Conservation (phyloP, 2,113 vertebrate genomes). For the Callaeas wilsoni region DNA sequence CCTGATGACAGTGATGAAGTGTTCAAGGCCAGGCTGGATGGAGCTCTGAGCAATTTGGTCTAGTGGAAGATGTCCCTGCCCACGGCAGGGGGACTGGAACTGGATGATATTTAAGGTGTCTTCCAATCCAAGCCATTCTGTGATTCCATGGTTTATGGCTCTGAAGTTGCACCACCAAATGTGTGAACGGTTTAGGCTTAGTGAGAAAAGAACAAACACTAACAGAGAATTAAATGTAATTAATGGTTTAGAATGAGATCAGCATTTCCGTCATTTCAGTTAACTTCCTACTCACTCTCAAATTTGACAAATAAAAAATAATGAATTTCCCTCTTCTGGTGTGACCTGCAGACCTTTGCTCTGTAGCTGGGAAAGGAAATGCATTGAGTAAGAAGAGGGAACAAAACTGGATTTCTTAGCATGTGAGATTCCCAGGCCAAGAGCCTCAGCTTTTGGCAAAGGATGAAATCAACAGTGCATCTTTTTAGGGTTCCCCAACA, state of each 20-base stretch:
- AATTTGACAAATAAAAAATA: neutral
- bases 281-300: neutral
- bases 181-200: neutral
- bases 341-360: neutral
- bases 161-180: neutral
- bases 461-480: neutral
- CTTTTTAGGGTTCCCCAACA: neutral
- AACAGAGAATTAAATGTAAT: neutral
- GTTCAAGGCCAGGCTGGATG: neutral
- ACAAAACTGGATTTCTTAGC: neutral
- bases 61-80: neutral
- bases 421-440: neutral
- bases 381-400: neutral
- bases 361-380: neutral
- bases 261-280: neutral
- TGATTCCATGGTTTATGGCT: neutral
- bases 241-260: neutral
- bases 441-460: neutral
- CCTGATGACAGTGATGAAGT: neutral
- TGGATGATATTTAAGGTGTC: neutral
- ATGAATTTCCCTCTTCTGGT: neutral
- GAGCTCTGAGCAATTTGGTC: neutral
- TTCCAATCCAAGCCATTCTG: neutral
- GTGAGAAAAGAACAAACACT: neutral
- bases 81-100: neutral